Percentiles rank a stretch among this genome's conserved stretches.
phyloP scores from a whole-genome alignment of 2,113 vertebrate species.

The Galeopterus variegatus region DNA sequence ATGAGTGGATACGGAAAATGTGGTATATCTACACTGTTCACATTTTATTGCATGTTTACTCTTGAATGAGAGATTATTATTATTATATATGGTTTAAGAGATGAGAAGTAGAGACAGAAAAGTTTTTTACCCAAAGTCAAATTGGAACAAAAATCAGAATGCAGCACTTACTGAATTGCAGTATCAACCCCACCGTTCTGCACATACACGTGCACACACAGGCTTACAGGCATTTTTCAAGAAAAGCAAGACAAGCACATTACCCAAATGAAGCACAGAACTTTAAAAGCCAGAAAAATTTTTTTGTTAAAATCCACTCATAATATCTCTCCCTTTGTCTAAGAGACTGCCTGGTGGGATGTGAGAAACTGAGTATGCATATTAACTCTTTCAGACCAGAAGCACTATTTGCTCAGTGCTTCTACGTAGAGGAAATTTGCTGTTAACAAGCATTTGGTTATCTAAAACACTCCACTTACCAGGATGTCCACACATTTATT shows the following conservation, averaged over 20 bases:
- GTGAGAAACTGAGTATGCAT: neutral
- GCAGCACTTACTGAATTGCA: neutral
- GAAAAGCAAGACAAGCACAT: neutral
- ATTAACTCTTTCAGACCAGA: neutral
- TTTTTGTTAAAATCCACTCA: constrained; percentile 8
- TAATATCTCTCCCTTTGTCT: neutral
- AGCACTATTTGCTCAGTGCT: neutral
- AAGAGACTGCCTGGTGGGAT: neutral
- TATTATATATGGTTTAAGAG: constrained; percentile 38
- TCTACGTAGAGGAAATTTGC: neutral
- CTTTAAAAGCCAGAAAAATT: neutral
- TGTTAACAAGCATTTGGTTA: neutral
- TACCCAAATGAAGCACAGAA: constrained; percentile 26
- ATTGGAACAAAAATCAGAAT: constrained; percentile 58
- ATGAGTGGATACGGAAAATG: too few relatives aligned
- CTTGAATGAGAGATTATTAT: constrained; percentile 19
- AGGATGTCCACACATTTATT: neutral
- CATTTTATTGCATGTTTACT: constrained; percentile 46
- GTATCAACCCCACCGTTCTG: too few relatives aligned
- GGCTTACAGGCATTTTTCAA: neutral
- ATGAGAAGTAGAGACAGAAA: constrained; percentile 6
- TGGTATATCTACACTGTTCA: too few relatives aligned
- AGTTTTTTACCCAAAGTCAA: constrained; percentile 42
- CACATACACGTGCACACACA: neutral
- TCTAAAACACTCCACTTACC: neutral